These are phyloP conservation scores for Eupithecia subfuscata DNA, from an alignment of 2,888 invertebrate genomes.

Conservation along the genomic window DNA sequence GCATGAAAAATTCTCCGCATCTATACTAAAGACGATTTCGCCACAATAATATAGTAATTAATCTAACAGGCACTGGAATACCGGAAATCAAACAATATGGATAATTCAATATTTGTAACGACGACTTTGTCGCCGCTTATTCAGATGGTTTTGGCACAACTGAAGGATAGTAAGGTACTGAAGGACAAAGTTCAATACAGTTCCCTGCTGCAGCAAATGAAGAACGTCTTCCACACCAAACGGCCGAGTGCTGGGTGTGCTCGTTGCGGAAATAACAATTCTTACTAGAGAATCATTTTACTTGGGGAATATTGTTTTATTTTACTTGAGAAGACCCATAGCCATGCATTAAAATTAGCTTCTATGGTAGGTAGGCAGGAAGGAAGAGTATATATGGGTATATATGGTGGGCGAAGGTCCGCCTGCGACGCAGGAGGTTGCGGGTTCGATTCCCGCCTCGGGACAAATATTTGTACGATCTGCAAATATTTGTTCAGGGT, in stretches of 20 bases:
- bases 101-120: slow-evolving; percentile 17
- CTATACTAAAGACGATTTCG: slow-evolving; percentile 56
- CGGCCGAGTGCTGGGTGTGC: slow-evolving; percentile 45
- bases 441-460: no score
- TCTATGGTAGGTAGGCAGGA: no score
- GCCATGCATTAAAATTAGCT: no score
- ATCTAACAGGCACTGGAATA: slow-evolving; percentile 52
- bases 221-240: slow-evolving; percentile 55
- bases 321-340: neutral
- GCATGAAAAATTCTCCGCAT: slow-evolving; percentile 61
- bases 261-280: slow-evolving; percentile 46
- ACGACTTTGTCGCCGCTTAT: slow-evolving; percentile 59
- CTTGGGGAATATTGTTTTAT: slow-evolving; percentile 8
- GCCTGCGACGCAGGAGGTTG: no score
- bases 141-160: slow-evolving; percentile 54
- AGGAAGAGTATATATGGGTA: no score
- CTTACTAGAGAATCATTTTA: slow-evolving; percentile 1
- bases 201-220: slow-evolving; percentile 54
- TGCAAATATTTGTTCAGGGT: no score
- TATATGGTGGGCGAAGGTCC: no score
- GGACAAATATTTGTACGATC: no score
- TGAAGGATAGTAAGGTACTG: slow-evolving; percentile 54
- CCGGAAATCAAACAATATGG: slow-evolving; percentile 24
- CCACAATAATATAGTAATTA: slow-evolving; percentile 39
- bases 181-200: slow-evolving; percentile 52